Conservation (phyloP, 2,797 vertebrate species). For the Myotis myotis region DNA sequence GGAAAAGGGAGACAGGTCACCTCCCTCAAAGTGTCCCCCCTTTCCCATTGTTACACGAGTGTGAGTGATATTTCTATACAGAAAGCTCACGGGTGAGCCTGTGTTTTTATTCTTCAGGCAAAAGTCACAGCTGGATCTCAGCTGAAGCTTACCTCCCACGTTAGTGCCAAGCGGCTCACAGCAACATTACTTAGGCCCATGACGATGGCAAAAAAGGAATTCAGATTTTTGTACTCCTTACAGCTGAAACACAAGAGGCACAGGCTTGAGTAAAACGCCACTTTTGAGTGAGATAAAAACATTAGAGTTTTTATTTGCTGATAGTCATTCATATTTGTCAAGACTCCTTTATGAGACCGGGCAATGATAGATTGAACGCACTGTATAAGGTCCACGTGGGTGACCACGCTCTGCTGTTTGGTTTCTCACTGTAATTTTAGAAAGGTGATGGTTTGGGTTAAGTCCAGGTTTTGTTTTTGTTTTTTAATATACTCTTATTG, state of each 20-base stretch:
- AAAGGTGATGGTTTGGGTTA: background rate
- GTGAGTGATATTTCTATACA: slow-evolving; percentile 48
- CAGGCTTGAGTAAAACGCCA: slow-evolving; percentile 52
- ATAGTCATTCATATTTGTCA: slow-evolving; percentile 33
- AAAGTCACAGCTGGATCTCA: slow-evolving; percentile 65
- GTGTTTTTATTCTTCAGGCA: slow-evolving; percentile 63
- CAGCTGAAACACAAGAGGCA: slow-evolving; percentile 89
- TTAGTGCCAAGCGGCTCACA: slow-evolving; percentile 94
- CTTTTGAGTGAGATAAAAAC: slow-evolving; percentile 31
- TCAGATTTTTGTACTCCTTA: slow-evolving; percentile 98
- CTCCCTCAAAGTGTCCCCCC: slow-evolving; percentile 59
- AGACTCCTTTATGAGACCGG: slow-evolving; percentile 14
- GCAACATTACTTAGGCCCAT: slow-evolving; percentile 98
- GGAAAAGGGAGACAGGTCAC: slow-evolving; percentile 35
- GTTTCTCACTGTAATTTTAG: slow-evolving; percentile 25
- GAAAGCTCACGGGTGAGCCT: slow-evolving; percentile 54
- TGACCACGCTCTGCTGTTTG: background rate
- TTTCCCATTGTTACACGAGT: slow-evolving; percentile 27
- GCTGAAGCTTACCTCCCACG: slow-evolving; percentile 95
- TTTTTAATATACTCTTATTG: too few relatives aligned
- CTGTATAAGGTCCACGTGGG: slow-evolving; percentile 2
- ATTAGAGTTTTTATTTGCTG: background rate
- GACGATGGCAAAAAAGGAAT: slow-evolving; percentile 96
- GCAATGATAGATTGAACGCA: background rate
- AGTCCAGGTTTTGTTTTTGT: slow-evolving; percentile 10